Evolutionary conservation across 2,113 vertebrate species (phyloP).

Genomic region (Perognathus longimembris): DNA sequence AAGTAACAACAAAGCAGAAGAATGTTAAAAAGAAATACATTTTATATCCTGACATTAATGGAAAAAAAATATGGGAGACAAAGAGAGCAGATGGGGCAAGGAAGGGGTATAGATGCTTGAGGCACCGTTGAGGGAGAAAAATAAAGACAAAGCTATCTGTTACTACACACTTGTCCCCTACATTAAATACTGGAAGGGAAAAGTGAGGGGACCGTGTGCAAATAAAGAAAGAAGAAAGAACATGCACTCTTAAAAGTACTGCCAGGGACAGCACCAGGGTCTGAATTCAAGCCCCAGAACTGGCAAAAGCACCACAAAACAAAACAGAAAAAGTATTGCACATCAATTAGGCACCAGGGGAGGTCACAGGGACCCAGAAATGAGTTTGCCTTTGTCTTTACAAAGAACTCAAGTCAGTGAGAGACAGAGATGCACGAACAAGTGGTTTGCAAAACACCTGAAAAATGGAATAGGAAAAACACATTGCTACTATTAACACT

Average conservation of each 20-base stretch:
- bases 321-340: neutral
- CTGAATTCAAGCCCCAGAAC: too few species aligned
- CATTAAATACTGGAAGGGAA: neutral
- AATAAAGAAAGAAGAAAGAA: neutral
- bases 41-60: neutral
- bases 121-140: neutral
- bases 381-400: neutral
- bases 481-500: neutral
- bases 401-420: neutral
- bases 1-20: neutral
- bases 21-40: neutral
- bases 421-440: neutral
- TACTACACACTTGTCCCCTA: too few species aligned
- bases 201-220: neutral
- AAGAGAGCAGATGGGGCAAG: neutral
- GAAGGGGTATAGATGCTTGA: neutral
- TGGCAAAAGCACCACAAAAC: too few species aligned
- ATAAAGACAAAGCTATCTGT: neutral
- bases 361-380: neutral
- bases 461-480: neutral
- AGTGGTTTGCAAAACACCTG: neutral
- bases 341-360: neutral
- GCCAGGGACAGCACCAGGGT: too few species aligned
- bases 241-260: neutral
- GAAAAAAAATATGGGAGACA: neutral